These are phyloP conservation scores for Nomada hirtipes DNA, from an alignment of 2,888 invertebrate species.

Conservation along the genomic window DNA sequence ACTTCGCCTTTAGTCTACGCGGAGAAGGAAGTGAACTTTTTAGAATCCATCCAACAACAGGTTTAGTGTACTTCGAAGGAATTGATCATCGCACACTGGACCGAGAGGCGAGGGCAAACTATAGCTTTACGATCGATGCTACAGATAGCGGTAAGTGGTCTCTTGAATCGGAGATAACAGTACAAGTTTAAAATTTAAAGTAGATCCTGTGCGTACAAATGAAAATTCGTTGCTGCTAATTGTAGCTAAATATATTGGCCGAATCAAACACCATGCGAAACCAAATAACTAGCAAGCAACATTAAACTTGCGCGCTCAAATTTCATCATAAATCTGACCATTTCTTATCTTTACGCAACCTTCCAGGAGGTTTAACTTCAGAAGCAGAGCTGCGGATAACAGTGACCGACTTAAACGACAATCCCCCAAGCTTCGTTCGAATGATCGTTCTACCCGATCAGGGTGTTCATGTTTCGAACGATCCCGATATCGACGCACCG, in stretches of 20 bases:
- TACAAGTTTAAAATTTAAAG: neutral
- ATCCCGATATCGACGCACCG: conserved; percentile 51
- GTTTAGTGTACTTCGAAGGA: conserved; percentile 87
- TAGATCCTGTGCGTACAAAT: neutral
- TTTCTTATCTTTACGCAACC: neutral
- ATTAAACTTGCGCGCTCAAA: neutral
- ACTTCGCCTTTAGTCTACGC: conserved; percentile 89
- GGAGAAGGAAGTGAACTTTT: conserved; percentile 92
- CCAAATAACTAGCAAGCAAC: neutral
- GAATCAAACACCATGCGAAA: neutral
- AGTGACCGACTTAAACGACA: conserved; percentile 93
- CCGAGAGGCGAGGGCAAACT: conserved; percentile 89
- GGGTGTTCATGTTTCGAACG: conserved; percentile 86
- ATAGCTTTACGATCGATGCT: conserved; percentile 90
- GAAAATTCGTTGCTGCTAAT: neutral
- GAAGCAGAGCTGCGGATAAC: conserved; percentile 90
- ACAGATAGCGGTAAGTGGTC: conserved; percentile 86
- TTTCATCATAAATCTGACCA: neutral
- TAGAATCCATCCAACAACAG: conserved; percentile 87
- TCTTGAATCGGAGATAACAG: too few relatives aligned
- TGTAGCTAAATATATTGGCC: too few relatives aligned
- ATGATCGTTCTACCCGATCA: conserved; percentile 90
- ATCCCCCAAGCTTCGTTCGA: conserved; percentile 89
- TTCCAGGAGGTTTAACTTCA: conserved; percentile 89
- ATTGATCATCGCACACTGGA: conserved; percentile 86